Conservation (phyloP, 2,113 vertebrate genomes). For the Passer domesticus region DNA sequence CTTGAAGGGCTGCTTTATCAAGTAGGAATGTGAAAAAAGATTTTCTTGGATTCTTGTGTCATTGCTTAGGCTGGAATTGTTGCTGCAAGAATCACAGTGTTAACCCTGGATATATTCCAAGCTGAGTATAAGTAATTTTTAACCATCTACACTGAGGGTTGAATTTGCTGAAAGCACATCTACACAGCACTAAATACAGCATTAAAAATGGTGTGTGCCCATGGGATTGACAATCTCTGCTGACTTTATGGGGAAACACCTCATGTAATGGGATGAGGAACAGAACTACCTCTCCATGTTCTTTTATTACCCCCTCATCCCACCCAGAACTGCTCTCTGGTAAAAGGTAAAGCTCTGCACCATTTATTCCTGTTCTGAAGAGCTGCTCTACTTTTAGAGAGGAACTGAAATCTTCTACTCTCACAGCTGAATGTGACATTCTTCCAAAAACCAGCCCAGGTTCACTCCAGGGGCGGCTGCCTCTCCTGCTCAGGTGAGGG, state of each 20-base stretch:
- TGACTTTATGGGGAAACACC: not conserved
- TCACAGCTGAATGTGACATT: not conserved
- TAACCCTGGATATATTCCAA: not conserved
- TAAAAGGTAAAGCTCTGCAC: not conserved
- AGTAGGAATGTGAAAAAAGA: not conserved
- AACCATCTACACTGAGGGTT: not conserved
- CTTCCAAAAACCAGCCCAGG: not conserved
- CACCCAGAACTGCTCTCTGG: not conserved
- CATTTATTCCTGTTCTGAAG: not conserved
- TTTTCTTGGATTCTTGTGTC: not conserved
- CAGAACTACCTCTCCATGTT: not conserved
- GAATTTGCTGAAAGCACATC: not conserved
- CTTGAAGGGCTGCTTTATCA: not conserved
- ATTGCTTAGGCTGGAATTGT: not conserved
- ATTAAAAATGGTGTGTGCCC: not conserved
- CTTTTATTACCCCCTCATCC: not conserved
- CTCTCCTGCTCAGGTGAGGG: not conserved
- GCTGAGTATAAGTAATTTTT: not conserved
- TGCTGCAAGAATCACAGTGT: not conserved
- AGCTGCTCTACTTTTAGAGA: not conserved
- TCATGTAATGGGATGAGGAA: not conserved
- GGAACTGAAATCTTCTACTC: not conserved
- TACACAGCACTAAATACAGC: not conserved
- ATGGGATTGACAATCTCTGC: not conserved
- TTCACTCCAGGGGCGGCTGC: not conserved